Conservation (phyloP, 2,113 vertebrate species). For the Toxotes jaculatrix region DNA sequence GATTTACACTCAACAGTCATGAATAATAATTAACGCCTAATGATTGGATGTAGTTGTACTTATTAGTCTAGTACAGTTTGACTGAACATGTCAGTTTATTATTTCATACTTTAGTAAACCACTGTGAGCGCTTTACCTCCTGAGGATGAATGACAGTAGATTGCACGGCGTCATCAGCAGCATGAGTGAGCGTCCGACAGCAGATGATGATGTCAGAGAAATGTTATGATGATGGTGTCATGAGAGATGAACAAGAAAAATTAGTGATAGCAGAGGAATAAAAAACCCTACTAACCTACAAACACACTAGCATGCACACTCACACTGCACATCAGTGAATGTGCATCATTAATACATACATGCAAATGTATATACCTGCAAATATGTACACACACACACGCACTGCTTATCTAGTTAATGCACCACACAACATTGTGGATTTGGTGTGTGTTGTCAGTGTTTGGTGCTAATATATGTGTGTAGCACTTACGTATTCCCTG, state of each 20-base stretch:
- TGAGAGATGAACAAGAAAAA: conserved; percentile 46
- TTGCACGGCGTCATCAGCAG: conserved; percentile 45
- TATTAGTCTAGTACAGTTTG: not conserved
- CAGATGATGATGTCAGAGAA: conserved; percentile 38
- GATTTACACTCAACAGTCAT: not conserved
- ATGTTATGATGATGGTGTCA: conserved; percentile 31
- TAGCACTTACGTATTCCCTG: conserved; percentile 75
- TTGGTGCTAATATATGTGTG: not conserved
- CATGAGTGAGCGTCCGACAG: conserved; percentile 53
- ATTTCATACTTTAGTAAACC: not conserved
- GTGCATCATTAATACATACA: not conserved
- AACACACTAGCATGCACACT: not conserved
- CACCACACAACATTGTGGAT: not conserved
- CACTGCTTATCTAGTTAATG: not conserved
- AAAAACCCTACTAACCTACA: not conserved
- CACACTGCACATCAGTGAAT: not conserved
- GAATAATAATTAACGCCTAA: not conserved
- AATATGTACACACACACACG: not conserved
- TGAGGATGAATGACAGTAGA: conserved; percentile 49
- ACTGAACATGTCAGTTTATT: not conserved
- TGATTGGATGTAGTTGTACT: not conserved
- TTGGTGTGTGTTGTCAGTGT: not conserved
- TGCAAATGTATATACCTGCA: not conserved
- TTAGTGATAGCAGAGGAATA: conserved; percentile 22
- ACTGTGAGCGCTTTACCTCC: conserved; percentile 71